These are phyloP conservation scores for Rhea americana DNA, from an alignment of 2,113 vertebrate genomes.

Conservation along the genomic window DNA sequence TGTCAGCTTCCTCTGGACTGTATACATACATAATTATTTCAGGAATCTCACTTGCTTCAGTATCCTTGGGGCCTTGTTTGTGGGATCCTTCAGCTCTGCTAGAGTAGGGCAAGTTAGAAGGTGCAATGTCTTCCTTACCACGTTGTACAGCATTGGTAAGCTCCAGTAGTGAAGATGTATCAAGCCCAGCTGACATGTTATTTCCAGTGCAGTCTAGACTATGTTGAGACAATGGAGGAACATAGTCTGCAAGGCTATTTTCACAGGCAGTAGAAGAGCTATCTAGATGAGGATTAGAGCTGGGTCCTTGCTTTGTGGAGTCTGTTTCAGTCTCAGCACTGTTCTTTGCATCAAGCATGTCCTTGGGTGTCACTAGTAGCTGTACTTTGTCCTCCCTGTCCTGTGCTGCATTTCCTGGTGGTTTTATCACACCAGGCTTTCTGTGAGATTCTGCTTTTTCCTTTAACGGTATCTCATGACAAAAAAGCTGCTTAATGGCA, in stretches of 20 bases:
- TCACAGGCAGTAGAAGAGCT: background rate
- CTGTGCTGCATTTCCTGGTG: background rate
- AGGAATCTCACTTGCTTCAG: background rate
- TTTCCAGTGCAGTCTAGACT: background rate
- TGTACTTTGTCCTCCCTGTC: background rate
- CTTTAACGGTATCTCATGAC: background rate
- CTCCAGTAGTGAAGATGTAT: background rate
- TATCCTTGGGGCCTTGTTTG: background rate
- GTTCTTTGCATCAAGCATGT: background rate
- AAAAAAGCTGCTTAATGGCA: background rate
- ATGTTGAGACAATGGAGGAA: background rate
- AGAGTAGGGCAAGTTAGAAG: background rate
- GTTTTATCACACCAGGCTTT: background rate
- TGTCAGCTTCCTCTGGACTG: constrained; percentile 55
- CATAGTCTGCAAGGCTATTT: background rate
- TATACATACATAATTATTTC: constrained; percentile 29
- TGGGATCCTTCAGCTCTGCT: background rate
- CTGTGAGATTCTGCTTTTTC: background rate
- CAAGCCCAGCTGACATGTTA: background rate
- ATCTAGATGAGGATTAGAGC: background rate
- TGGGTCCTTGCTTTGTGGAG: background rate
- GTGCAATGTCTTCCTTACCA: background rate
- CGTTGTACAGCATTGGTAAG: background rate
- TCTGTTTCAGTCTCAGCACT: background rate
- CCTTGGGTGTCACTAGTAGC: background rate